Conservation (phyloP, 2,113 vertebrate genomes). For the Tetraodon nigroviridis region DNA sequence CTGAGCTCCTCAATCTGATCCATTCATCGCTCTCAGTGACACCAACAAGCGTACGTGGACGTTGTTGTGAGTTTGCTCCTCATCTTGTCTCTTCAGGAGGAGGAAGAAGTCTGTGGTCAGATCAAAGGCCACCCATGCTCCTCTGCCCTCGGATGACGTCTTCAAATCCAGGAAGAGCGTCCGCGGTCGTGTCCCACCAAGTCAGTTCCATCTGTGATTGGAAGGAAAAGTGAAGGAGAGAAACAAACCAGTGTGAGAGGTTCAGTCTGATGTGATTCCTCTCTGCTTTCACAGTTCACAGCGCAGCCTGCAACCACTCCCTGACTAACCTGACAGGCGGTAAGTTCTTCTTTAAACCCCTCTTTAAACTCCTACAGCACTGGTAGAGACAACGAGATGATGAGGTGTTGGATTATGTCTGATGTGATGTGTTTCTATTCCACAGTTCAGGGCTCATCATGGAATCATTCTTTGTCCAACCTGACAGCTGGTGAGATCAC, state of each 20-base stretch:
- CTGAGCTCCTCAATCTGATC: not conserved
- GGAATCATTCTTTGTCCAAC: not conserved
- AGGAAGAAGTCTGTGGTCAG: not conserved
- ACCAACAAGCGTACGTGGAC: no score
- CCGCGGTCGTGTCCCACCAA: not conserved
- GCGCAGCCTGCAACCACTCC: not conserved
- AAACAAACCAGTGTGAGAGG: not conserved
- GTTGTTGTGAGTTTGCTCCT: no score
- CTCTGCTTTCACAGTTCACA: not conserved
- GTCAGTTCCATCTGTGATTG: no score
- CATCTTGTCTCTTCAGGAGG: not conserved
- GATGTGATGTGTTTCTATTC: not conserved
- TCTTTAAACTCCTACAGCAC: no score
- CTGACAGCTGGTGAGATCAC: not conserved
- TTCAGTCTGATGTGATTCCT: not conserved
- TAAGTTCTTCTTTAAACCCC: no score
- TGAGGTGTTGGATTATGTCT: not conserved
- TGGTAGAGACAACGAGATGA: no score
- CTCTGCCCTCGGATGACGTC: not conserved
- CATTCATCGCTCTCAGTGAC: not conserved
- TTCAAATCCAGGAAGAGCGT: not conserved
- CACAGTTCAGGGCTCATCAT: not conserved
- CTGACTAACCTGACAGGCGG: not conserved
- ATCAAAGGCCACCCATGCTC: not conserved
- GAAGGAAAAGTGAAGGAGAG: no score